Percentiles rank a stretch among this genome's conserved stretches.
These are phyloP conservation scores for Dryobota labecula DNA, from an alignment of 2,888 invertebrate species.

Conservation along the genomic window DNA sequence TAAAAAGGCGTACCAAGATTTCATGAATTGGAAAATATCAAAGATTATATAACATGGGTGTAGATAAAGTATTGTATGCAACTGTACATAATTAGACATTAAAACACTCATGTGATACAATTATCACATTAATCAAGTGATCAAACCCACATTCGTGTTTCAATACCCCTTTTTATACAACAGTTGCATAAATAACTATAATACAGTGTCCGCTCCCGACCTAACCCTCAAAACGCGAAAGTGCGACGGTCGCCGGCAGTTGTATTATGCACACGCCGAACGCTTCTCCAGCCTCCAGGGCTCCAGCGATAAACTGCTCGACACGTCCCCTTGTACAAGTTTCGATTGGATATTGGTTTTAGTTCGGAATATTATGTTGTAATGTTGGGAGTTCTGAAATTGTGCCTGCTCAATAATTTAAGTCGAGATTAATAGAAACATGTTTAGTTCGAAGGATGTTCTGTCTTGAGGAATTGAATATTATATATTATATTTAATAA, in stretches of 20 bases:
- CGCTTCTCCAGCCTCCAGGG: conserved; percentile 46
- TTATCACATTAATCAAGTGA: no score
- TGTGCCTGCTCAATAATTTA: conserved; percentile 26
- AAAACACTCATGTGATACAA: no score
- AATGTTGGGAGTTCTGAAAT: conserved; percentile 43
- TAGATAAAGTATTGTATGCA: no score
- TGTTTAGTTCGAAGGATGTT: background rate
- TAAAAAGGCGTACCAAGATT: no score
- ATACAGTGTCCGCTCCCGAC: conserved; percentile 35
- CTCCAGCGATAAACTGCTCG: conserved; percentile 59
- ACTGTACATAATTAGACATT: no score
- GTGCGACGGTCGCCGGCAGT: conserved; percentile 61
- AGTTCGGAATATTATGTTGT: conserved; percentile 59
- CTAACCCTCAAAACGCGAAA: conserved; percentile 64
- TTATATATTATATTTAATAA: no score
- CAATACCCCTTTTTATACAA: no score
- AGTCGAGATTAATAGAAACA: conserved; percentile 14
- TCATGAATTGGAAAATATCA: no score
- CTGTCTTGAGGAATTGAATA: background rate
- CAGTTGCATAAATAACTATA: no score
- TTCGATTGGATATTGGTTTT: conserved; percentile 67
- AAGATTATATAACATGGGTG: no score
- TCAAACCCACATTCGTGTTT: no score
- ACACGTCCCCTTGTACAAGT: conserved; percentile 62
- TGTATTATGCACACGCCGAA: conserved; percentile 69